Conservation (phyloP, 2,113 vertebrate genomes). For the Pelecanoides urinatrix region DNA sequence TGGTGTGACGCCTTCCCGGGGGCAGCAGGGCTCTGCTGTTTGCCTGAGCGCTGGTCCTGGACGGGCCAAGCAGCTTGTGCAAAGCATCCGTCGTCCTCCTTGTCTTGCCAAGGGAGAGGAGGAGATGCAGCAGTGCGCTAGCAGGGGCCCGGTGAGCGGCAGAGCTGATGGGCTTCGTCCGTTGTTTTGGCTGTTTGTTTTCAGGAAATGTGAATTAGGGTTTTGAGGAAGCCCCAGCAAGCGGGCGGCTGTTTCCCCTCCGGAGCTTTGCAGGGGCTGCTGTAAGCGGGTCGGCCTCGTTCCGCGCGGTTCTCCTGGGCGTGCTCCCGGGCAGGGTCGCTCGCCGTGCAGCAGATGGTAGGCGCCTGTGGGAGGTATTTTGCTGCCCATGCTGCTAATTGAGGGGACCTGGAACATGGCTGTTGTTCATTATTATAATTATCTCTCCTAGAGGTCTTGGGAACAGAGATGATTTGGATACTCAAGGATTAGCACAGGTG, state of each 20-base stretch:
- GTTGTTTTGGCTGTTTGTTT: not conserved
- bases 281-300: fast-evolving
- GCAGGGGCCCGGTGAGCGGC: not conserved
- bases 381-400: not conserved
- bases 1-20: not conserved
- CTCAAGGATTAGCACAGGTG: not conserved
- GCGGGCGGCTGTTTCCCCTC: not conserved
- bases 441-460: not conserved
- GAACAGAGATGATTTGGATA: not conserved
- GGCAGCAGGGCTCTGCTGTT: not conserved
- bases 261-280: not conserved
- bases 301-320: fast-evolving
- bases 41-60: not conserved
- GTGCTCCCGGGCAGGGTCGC: not conserved
- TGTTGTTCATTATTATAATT: not conserved
- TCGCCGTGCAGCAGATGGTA: not conserved
- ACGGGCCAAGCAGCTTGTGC: not conserved
- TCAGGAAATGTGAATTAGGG: not conserved
- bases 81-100: not conserved
- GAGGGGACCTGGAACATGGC: not conserved
- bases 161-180: not conserved
- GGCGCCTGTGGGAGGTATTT: not conserved
- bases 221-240: not conserved
- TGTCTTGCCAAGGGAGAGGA: not conserved
- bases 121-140: not conserved